Base-by-base conservation (phyloP, 2,888 invertebrate genomes). In the Sphaerophoria rueppellii region DNA sequence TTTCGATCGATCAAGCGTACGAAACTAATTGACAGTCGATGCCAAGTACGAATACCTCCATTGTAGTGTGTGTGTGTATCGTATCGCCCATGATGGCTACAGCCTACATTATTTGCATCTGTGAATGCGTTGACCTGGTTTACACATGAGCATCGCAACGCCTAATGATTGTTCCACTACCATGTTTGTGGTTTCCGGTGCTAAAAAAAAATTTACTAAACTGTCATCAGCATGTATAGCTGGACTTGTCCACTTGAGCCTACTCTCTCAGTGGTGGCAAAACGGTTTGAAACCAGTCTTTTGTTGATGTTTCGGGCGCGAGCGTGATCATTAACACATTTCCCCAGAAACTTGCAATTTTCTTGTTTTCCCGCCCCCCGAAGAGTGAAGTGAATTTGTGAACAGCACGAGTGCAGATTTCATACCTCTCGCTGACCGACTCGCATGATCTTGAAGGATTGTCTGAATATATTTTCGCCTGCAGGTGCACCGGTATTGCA, bases 251-350 rank as follows among this genome's bases (percentile, higher is more conserved):
- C 63, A 34, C 14, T 34, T 34, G 32, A 43, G 40, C 43, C 43
- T 43, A 5, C 11, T 48, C 48, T 34, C 63, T 63, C 34, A 63
- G 48, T 48, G 34, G 6, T 60, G 2, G 7, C 14, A 58, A 72
- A 50, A 63, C 52, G 72, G 52, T 46, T 40, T 7, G 14, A 2
- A 78, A 72, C 72, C 72, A 52, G 72, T 65, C 40, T 65, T 43
- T 50, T 63, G 74, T 67, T 46, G 58, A 67, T 58, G 75, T 69
- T 82, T 80, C 72, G 83, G 83, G 83, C 65, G 76, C 72, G 72
- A 73, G 58, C 73, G 80, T 55, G 81, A 77, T 81, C 85, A 74
- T 81, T 85, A 85, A 81, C 85, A 85, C 81, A 85, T 85, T 81
- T 85, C 85, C 76, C 81, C 81, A 77, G 76, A 81, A 81, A 81